Percentiles rank a stretch among this genome's conserved stretches.
Evolutionary conservation across 2,888 invertebrate species (phyloP).

Genomic region (Octonoba sinensis): DNA sequence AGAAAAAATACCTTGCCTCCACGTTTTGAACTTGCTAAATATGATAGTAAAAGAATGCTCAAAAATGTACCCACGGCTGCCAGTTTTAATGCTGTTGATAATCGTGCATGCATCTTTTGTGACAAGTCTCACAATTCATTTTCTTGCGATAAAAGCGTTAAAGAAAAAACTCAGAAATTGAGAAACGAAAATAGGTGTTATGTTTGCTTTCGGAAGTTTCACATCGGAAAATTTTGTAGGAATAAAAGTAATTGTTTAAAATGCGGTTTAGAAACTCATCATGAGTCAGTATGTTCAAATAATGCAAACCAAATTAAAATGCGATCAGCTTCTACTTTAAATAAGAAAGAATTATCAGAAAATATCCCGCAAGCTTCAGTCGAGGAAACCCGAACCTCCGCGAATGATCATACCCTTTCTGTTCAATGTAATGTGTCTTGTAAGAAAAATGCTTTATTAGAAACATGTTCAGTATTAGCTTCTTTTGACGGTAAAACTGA

Average conservation of each 20-base stretch:
- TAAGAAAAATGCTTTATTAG: not conserved
- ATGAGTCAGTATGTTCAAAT: not conserved
- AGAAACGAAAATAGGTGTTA: not conserved
- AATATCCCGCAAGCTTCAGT: not conserved
- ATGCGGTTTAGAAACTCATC: not conserved
- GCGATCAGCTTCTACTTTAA: not conserved
- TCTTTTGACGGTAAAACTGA: not conserved
- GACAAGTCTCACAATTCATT: not conserved
- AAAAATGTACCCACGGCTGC: slow-evolving; percentile 4
- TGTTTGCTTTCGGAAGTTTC: not conserved
- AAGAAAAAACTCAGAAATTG: not conserved
- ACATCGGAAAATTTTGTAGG: not conserved
- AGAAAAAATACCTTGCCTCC: not conserved
- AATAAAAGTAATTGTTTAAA: not conserved
- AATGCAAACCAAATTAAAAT: not conserved
- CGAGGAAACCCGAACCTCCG: not conserved
- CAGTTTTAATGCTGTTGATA: not conserved
- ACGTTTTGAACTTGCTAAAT: not conserved
- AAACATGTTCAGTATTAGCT: not conserved
- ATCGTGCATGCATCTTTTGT: not conserved
- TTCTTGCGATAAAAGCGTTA: not conserved
- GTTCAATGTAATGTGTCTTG: not conserved
- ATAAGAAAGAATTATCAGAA: not conserved
- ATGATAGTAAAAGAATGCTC: not conserved
- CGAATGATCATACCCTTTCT: not conserved